Evolutionary conservation across 2,113 vertebrate genomes (phyloP).

Genomic region (Onychostoma macrolepis): DNA sequence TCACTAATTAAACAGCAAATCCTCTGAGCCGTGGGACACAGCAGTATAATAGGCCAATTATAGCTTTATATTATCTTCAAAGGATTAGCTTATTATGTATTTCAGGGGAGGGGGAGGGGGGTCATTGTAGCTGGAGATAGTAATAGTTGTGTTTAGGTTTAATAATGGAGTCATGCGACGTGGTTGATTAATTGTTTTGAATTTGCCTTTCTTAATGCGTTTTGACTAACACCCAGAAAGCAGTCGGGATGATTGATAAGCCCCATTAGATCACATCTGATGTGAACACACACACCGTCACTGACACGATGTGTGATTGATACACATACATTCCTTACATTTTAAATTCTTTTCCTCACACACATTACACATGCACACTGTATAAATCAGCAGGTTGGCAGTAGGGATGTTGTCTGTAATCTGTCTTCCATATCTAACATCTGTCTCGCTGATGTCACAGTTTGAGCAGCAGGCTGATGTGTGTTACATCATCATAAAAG

Average conservation of each 20-base stretch:
- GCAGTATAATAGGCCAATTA: background rate
- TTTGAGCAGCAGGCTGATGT: constrained; percentile 16
- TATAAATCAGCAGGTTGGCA: constrained; percentile 26
- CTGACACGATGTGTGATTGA: background rate
- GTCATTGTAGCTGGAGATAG: background rate
- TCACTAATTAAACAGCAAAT: constrained; percentile 1
- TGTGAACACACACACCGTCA: constrained; percentile 15
- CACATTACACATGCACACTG: background rate
- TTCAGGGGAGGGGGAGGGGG: too few relatives aligned
- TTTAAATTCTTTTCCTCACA: background rate
- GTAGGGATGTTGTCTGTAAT: constrained; percentile 38
- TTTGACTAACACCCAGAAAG: background rate
- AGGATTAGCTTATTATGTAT: background rate
- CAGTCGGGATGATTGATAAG: constrained; percentile 31
- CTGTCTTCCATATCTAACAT: constrained; percentile 32
- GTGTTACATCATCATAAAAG: constrained; percentile 26
- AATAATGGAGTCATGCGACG: background rate
- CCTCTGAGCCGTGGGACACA: background rate
- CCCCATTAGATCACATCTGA: constrained; percentile 20
- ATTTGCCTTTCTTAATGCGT: background rate
- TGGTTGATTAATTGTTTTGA: background rate
- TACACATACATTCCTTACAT: background rate
- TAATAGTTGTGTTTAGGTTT: constrained; percentile 14
- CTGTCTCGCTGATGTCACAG: constrained; percentile 33
- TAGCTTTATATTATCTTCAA: constrained; percentile 4